Conservation (phyloP, 2,113 vertebrate genomes). For the Pangasianodon hypophthalmus region DNA sequence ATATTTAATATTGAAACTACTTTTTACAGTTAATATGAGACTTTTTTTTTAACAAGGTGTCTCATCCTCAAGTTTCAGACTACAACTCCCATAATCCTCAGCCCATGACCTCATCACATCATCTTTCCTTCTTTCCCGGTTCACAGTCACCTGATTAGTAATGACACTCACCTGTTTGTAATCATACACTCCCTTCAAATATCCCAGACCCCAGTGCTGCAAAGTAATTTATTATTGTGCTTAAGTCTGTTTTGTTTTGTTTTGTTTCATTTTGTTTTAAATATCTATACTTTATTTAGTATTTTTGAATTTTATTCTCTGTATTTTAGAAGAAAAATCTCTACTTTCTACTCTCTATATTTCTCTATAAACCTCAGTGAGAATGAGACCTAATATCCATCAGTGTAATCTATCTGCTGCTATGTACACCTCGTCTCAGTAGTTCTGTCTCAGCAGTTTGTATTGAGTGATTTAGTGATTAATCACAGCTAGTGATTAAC, state of each 20-base stretch:
- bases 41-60: not conserved
- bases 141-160: not conserved
- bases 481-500: not conserved
- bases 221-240: not conserved
- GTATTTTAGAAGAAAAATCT: not conserved
- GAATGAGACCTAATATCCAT: not conserved
- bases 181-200: not conserved
- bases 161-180: not conserved
- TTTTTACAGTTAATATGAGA: not conserved
- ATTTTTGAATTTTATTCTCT: not conserved
- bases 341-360: not conserved
- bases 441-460: not conserved
- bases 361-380: not conserved
- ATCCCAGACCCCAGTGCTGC: not conserved
- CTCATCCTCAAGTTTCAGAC: not conserved
- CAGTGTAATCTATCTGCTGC: not conserved
- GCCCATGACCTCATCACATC: not conserved
- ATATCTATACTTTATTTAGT: not conserved
- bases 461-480: not conserved
- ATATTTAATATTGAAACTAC: not conserved
- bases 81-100: slow-evolving; percentile 9
- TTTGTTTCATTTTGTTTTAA: not conserved
- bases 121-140: not conserved
- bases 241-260: not conserved
- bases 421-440: not conserved